Evolutionary conservation across 2,797 vertebrate species (phyloP).

Genomic region (Gymnopithys bicolor): DNA sequence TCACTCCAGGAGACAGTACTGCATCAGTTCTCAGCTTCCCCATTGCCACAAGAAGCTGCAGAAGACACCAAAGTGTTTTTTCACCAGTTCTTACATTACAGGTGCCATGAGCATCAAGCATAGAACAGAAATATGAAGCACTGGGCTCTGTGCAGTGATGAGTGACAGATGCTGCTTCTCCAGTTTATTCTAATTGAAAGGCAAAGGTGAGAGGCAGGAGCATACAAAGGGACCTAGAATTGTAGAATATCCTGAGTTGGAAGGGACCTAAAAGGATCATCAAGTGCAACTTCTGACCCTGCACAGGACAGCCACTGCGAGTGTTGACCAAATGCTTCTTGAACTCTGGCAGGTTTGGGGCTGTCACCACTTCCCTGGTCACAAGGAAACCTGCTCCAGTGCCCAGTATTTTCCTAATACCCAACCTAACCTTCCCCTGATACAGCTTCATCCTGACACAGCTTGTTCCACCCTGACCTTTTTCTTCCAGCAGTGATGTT

Average conservation of each 20-base stretch:
- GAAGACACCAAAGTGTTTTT: not conserved
- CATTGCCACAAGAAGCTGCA: rapidly evolving
- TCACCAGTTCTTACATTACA: too few relatives aligned
- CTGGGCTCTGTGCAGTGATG: not conserved
- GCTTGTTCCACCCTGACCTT: not conserved
- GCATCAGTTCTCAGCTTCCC: not conserved
- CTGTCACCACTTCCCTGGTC: not conserved
- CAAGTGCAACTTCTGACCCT: not conserved
- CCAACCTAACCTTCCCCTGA: not conserved
- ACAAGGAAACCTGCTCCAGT: not conserved
- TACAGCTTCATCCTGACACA: not conserved
- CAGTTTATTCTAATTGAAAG: not conserved
- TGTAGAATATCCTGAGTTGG: not conserved
- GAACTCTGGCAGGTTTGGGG: not conserved
- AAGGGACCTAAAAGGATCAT: not conserved
- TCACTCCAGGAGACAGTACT: not conserved
- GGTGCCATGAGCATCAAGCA: not conserved
- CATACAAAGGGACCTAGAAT: rapidly evolving
- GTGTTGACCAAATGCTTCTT: not conserved
- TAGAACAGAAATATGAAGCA: not conserved
- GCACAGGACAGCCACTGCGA: not conserved
- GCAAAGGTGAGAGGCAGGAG: not conserved
- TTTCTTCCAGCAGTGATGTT: not conserved
- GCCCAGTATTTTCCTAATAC: not conserved
- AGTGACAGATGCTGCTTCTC: not conserved